Conservation (phyloP, 2,888 invertebrate genomes). For the Xanthia icteritia region DNA sequence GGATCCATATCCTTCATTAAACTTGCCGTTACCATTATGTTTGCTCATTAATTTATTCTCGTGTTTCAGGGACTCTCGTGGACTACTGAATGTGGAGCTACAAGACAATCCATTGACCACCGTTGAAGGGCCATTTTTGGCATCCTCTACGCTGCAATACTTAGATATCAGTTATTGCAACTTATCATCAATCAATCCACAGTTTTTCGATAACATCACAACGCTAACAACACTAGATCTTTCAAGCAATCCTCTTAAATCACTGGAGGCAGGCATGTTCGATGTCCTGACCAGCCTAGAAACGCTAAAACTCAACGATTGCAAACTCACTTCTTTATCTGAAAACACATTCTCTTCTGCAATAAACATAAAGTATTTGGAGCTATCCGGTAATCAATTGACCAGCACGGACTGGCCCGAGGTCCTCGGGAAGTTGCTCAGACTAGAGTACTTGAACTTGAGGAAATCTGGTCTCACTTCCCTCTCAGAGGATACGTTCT, state of each 20-base stretch:
- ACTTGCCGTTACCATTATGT: not conserved
- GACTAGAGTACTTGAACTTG: conserved; percentile 92
- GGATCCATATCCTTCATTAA: not conserved
- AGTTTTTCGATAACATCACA: conserved; percentile 92
- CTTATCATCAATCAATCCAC: conserved; percentile 89
- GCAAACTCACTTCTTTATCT: conserved; percentile 91
- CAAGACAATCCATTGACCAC: conserved; percentile 92
- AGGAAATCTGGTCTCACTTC: conserved; percentile 91
- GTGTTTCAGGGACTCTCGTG: conserved; percentile 92
- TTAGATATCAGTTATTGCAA: conserved; percentile 92
- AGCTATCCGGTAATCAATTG: conserved; percentile 91
- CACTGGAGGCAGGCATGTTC: conserved; percentile 90
- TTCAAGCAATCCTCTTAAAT: conserved; percentile 92
- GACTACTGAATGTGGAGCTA: conserved; percentile 92
- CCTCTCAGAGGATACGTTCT: conserved; percentile 92
- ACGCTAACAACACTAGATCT: conserved; percentile 92
- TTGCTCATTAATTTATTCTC: conserved; percentile 21
- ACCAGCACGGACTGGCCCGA: conserved; percentile 91
- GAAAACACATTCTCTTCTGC: conserved; percentile 90
- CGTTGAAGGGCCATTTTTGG: conserved; percentile 92
- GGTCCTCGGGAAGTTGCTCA: conserved; percentile 90
- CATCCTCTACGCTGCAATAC: conserved; percentile 92
- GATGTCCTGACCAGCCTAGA: conserved; percentile 92
- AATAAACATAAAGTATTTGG: conserved; percentile 91
- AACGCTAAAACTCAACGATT: conserved; percentile 92